These are phyloP conservation scores for Euzophera pinguis DNA, from an alignment of 2,888 invertebrate genomes.

Conservation along the genomic window DNA sequence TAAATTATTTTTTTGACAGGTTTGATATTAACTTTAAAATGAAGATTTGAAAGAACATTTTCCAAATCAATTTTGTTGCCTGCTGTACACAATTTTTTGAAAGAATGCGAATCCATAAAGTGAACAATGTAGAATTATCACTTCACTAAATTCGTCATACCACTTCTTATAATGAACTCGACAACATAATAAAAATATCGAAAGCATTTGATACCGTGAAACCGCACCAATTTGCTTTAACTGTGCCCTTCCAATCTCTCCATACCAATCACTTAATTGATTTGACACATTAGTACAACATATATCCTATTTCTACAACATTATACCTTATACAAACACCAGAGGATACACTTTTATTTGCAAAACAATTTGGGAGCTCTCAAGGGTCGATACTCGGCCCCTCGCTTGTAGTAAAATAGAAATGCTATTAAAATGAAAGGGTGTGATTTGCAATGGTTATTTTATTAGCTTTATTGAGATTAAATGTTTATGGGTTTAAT, in stretches of 20 bases:
- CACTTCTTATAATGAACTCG: background rate
- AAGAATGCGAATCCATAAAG: too few species aligned
- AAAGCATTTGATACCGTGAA: conserved; percentile 9
- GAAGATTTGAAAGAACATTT: too few species aligned
- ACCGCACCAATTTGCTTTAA: conserved; percentile 11
- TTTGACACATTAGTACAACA: conserved; percentile 49
- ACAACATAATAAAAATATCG: background rate
- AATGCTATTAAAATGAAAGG: conserved; percentile 63
- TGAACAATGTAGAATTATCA: too few species aligned
- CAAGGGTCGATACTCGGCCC: conserved; percentile 26
- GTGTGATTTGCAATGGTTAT: conserved; percentile 71
- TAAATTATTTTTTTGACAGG: too few species aligned
- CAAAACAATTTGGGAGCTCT: conserved; percentile 17
- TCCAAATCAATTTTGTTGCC: too few species aligned
- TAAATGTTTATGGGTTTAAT: conserved; percentile 47
- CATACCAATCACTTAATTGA: conserved; percentile 69
- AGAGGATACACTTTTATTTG: conserved; percentile 20
- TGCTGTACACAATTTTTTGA: too few species aligned
- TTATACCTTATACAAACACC: conserved; percentile 17
- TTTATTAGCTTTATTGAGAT: conserved; percentile 67
- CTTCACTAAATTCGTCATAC: background rate
- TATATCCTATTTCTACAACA: conserved; percentile 17
- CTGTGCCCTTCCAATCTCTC: conserved; percentile 27
- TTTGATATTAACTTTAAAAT: too few species aligned
- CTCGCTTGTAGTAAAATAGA: conserved; percentile 40